These are phyloP conservation scores for Panthera uncia DNA, from an alignment of 2,113 vertebrate species.

Conservation along the genomic window DNA sequence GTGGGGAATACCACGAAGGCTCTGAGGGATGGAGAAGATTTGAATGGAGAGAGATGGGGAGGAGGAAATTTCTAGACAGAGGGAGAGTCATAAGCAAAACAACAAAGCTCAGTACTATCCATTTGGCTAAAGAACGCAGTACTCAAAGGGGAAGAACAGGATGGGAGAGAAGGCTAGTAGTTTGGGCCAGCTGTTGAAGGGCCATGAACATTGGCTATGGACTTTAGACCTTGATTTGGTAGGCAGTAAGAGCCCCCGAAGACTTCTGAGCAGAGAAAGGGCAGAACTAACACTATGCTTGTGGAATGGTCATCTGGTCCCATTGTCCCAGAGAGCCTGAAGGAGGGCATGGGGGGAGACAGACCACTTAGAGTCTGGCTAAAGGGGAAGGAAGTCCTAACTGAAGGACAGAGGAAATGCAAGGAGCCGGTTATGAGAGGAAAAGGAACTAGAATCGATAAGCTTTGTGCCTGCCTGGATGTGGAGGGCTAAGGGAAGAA, in stretches of 20 bases:
- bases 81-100: neutral
- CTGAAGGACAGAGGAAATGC: slow-evolving; percentile 25
- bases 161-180: neutral
- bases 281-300: neutral
- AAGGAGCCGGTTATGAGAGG: neutral
- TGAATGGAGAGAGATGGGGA: neutral
- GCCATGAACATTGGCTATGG: neutral
- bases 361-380: neutral
- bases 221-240: neutral
- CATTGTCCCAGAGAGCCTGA: neutral
- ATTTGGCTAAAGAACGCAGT: neutral
- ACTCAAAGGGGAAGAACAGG: neutral
- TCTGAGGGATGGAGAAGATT: neutral
- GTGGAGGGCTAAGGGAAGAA: neutral
- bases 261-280: neutral
- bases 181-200: neutral
- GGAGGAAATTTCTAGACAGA: neutral
- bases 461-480: neutral
- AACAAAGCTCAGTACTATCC: neutral
- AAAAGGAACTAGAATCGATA: neutral
- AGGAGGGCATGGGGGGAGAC: neutral
- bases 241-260: neutral
- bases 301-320: neutral
- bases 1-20: neutral
- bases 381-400: slow-evolving; percentile 55